Conservation (phyloP, 2,113 vertebrate genomes). For the Suricata suricatta region DNA sequence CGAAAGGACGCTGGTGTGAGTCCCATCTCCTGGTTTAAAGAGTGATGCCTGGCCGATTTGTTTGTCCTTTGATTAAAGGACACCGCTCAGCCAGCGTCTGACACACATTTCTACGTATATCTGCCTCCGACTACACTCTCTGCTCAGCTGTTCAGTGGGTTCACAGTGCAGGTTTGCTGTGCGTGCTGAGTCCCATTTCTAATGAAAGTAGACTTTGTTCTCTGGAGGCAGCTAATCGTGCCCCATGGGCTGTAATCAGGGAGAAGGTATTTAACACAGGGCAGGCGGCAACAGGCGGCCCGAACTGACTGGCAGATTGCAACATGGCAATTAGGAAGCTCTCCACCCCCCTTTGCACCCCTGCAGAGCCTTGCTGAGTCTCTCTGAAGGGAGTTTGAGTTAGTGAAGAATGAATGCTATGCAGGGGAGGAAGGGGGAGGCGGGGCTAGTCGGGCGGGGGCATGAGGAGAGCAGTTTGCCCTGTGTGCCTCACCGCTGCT, state of each 20-base stretch:
- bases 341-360: conserved; percentile 80
- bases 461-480: neutral
- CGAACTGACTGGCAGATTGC: conserved; percentile 85
- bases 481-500: neutral
- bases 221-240: conserved; percentile 88
- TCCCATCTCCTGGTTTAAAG: neutral
- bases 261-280: conserved; percentile 89
- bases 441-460: neutral
- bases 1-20: neutral
- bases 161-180: conserved; percentile 81
- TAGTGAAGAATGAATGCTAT: conserved; percentile 77
- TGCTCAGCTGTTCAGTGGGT: conserved; percentile 84
- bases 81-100: neutral
- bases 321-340: conserved; percentile 87
- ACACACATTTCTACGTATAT: neutral
- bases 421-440: conserved; percentile 68
- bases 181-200: conserved; percentile 86
- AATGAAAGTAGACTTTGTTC: conserved; percentile 91
- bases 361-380: conserved; percentile 74
- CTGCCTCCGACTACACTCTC: conserved; percentile 64
- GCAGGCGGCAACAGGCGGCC: conserved; percentile 88
- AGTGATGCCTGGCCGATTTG: neutral
- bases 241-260: conserved; percentile 89
- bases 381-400: conserved; percentile 70
- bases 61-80: neutral